Evolutionary conservation across 92 coral and sea anemone species (phyloP).

Genomic region (Bergia sp.): DNA sequence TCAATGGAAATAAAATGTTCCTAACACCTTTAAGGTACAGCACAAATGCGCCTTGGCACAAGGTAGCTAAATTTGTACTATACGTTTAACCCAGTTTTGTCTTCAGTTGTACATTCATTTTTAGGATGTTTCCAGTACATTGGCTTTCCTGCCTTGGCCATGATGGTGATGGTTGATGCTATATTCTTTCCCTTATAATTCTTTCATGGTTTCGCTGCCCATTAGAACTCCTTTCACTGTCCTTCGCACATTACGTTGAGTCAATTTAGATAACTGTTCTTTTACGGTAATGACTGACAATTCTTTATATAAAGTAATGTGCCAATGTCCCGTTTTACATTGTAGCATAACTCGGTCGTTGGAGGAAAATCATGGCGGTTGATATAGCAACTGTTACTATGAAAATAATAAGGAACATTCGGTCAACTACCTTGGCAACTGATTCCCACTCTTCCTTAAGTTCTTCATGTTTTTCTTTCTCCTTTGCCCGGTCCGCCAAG

Average conservation of each 20-base stretch:
- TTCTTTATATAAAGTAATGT: not conserved
- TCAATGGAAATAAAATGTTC: not conserved
- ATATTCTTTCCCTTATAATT: not conserved
- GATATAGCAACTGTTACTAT: constrained; percentile 91
- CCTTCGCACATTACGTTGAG: not conserved
- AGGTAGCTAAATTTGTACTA: not conserved
- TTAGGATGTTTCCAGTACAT: too few species aligned
- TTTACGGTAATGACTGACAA: too few species aligned
- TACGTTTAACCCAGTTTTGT: not conserved
- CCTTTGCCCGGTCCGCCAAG: constrained; percentile 84
- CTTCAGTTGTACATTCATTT: not conserved
- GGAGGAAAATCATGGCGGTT: constrained; percentile 87
- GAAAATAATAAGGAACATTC: constrained; percentile 83
- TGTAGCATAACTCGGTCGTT: constrained; percentile 87
- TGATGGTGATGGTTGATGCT: not conserved
- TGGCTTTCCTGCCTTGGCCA: not conserved
- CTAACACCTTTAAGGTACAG: not conserved
- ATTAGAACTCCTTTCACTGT: not conserved
- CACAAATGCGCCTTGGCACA: not conserved
- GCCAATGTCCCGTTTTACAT: constrained; percentile 51
- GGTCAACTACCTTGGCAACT: constrained; percentile 95
- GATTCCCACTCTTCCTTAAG: constrained; percentile 95
- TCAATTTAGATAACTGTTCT: not conserved
- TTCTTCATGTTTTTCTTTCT: constrained; percentile 87
- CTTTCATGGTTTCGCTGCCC: not conserved